Conservation (phyloP, 2,888 invertebrate genomes). For the Cepaea hortensis region DNA sequence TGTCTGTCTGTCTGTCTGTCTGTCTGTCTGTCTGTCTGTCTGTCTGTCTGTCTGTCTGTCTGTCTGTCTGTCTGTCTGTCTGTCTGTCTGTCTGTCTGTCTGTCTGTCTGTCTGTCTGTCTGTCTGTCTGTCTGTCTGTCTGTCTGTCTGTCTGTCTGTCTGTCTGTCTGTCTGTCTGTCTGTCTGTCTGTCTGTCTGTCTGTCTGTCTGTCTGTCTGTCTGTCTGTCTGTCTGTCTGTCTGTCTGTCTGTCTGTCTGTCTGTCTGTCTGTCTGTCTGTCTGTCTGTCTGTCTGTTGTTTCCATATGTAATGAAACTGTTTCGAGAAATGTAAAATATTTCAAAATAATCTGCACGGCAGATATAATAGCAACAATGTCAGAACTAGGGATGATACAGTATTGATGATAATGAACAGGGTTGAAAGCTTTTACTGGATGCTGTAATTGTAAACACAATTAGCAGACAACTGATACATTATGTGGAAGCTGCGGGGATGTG, state of each 20-base stretch:
- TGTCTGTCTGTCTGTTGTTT: too few species aligned
- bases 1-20: constrained; percentile 44
- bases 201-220: constrained; percentile 40
- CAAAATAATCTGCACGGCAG: too few species aligned
- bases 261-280: constrained; percentile 7
- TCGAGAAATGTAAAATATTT: too few species aligned
- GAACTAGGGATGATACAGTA: too few species aligned
- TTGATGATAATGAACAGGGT: too few species aligned
- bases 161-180: constrained; percentile 38
- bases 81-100: not conserved
- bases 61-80: constrained; percentile 18
- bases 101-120: too few species aligned
- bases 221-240: constrained; percentile 3
- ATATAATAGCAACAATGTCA: too few species aligned
- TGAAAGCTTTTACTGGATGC: too few species aligned
- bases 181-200: constrained; percentile 45
- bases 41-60: constrained; percentile 29
- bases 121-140: constrained; percentile 17
- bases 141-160: constrained; percentile 34
- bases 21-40: constrained; percentile 40
- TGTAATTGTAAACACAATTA: too few species aligned
- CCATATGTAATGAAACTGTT: too few species aligned
- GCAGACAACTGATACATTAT: too few species aligned
- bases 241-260: constrained; percentile 3
- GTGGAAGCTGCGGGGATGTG: too few species aligned